phyloP scores from a whole-genome alignment of 2,113 vertebrate species.

The Phaethornis superciliosus region DNA sequence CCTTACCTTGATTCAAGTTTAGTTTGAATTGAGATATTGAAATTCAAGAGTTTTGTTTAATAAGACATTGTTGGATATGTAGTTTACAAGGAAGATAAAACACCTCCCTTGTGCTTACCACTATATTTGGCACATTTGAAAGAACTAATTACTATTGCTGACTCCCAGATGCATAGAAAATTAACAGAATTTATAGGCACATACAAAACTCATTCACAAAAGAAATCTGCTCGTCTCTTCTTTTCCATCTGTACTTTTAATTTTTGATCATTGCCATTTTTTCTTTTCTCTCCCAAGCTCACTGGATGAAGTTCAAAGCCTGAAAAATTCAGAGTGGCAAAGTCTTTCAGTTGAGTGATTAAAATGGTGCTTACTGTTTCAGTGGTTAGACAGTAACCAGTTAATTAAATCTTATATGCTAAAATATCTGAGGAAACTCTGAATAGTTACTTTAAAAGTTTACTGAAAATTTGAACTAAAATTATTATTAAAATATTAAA shows the following conservation, averaged over 20 bases:
- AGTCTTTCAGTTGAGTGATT: background rate
- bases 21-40: background rate
- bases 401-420: background rate
- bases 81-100: constrained; percentile 4
- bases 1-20: background rate
- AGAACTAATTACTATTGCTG: constrained; percentile 2
- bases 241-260: background rate
- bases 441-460: background rate
- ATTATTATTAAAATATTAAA: background rate
- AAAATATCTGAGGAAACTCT: background rate
- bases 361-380: background rate
- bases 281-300: background rate
- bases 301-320: background rate
- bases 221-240: background rate
- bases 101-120: background rate
- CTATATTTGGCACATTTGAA: background rate
- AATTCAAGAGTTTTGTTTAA: background rate
- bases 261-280: background rate
- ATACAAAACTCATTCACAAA: background rate
- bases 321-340: background rate
- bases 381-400: background rate
- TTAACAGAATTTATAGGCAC: background rate
- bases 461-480: background rate
- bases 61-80: background rate
- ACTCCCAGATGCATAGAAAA: constrained; percentile 4